Base-by-base conservation (phyloP, 2,113 vertebrate genomes). In the Antechinus flavipes region DNA sequence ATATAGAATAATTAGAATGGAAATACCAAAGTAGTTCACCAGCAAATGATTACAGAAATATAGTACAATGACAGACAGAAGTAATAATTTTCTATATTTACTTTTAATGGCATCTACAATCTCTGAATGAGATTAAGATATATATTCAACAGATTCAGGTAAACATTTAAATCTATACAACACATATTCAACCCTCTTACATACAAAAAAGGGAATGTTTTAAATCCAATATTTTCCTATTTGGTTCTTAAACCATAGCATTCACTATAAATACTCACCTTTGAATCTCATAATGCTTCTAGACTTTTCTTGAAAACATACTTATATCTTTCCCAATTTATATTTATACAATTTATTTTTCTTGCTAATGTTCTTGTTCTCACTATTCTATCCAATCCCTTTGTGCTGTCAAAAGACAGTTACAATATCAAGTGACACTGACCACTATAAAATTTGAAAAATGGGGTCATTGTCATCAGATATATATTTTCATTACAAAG, bases 1-100 rank as follows among this genome's bases (percentile, higher is more conserved):
- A 84, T 42, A 90, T 25, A 93, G 93, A 95, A 92, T 50, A 54
- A 58, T 89, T 42, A 84, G 68, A 1, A 8, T 8, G n/a, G n/a
- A n/a, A 84, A 84, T 42, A 19, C 68, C 68, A 84, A 42, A 84
- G 16, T 42, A 84, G 19, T 84, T 42, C 16, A 1, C n/a, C n/a
- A 84, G 2, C 26, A 94, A 93, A 61, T 93, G 50, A 93, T 0
- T 68, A 52, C 47, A 93, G 12, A 53, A 26, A 50, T 52, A 24
- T n/a, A 92, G 50, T 92, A 50, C 47, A 92, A 92, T 93, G 93
- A 52, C 58, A 92, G 61, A 92, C 46, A 94, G 91, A 61, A 97
- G 47, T 19, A 56, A 56, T 92, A 61, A 54, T 61, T 54, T 93
- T 94, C 0, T 23, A 90, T 90, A 56, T 93, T 89, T n/a, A 90